Percentiles rank a stretch among this genome's conserved stretches.
Evolutionary conservation across 2,888 invertebrate species (phyloP).

Genomic region (Conops quadrifasciatus): DNA sequence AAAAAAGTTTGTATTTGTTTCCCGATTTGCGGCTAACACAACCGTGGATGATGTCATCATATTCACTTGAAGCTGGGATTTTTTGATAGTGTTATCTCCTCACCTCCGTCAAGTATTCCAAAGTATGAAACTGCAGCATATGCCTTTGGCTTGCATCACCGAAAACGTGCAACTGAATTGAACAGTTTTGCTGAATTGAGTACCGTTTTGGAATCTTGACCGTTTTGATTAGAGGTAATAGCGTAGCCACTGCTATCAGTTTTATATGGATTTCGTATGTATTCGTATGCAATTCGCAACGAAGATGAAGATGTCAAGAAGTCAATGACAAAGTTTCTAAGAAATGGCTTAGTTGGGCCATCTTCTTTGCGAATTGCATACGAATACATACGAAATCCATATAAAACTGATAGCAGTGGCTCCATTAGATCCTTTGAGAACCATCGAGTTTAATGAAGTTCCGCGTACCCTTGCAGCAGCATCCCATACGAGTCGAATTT

Average conservation of each 20-base stretch:
- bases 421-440: neutral
- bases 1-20: no score
- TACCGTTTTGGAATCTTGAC: conserved; percentile 5
- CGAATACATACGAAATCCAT: neutral
- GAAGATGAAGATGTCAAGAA: no score
- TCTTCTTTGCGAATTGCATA: no score
- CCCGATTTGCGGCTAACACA: no score
- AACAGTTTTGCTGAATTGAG: neutral
- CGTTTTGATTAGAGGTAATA: no score
- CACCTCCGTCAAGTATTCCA: neutral
- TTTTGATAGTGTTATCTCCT: no score
- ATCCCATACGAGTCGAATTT: conserved; percentile 1
- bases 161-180: conserved; percentile 8
- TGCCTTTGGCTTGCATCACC: neutral
- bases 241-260: neutral
- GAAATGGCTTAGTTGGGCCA: no score
- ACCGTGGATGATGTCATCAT: no score
- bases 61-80: no score
- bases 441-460: neutral
- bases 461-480: neutral
- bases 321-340: no score
- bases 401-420: conserved; percentile 6
- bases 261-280: neutral
- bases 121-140: conserved; percentile 4
- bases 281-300: no score